A percentile compares a stretch with the other conserved stretches of the same genome.
Evolutionary conservation across 2,113 vertebrate genomes (phyloP).

Genomic region (Gopherus evgoodei): DNA sequence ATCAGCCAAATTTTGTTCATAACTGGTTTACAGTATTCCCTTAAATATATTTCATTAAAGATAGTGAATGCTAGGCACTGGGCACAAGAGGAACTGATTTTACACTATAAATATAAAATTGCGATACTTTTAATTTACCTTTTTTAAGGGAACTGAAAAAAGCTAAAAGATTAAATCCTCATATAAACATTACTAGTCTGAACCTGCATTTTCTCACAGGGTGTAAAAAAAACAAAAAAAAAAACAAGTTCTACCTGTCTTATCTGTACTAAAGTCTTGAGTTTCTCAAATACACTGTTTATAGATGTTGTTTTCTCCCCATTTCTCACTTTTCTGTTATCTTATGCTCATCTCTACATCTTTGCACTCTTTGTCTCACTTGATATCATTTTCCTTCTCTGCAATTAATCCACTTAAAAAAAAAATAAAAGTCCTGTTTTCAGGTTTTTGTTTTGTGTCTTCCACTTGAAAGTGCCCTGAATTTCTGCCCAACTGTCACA

Average conservation of each 20-base stretch:
- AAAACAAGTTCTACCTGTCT: background rate
- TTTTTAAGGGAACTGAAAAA: background rate
- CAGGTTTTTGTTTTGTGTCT: background rate
- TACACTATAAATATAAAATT: background rate
- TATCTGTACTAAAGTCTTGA: background rate
- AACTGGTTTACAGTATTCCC: background rate
- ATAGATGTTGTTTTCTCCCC: background rate
- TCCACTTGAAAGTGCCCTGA: background rate
- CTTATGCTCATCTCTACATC: background rate
- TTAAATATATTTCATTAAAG: background rate
- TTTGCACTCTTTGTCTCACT: background rate
- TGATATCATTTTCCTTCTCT: background rate
- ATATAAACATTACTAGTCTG: background rate
- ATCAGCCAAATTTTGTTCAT: background rate
- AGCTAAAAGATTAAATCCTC: background rate
- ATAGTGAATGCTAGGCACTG: background rate
- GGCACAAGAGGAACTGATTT: background rate
- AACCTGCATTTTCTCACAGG: background rate
- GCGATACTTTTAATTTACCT: background rate
- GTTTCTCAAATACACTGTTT: background rate
- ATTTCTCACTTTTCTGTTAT: background rate
- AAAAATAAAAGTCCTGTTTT: background rate
- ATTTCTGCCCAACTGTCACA: background rate
- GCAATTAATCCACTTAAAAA: background rate
- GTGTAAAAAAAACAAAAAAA: background rate